Evolutionary conservation across 2,888 invertebrate species (phyloP).

Genomic region (Apantesis nais): DNA sequence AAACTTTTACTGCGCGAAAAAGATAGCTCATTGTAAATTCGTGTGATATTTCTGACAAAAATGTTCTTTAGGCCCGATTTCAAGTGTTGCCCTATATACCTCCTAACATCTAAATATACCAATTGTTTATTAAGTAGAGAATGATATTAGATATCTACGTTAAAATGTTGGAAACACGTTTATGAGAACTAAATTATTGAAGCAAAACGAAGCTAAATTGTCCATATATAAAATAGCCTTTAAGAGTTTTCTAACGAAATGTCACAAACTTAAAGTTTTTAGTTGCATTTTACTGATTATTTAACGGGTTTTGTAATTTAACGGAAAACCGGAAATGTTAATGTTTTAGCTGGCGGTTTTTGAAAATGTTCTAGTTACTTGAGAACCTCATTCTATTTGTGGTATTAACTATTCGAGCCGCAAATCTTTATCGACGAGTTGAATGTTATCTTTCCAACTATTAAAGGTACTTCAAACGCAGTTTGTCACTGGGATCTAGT

Average conservation of each 20-base stretch:
- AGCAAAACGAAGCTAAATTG: neutral
- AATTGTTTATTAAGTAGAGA: neutral
- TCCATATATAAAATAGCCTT: slow-evolving; percentile 16
- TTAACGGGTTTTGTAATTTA: neutral
- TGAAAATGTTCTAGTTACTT: no score
- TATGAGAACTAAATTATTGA: neutral
- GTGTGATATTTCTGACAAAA: no score
- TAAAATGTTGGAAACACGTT: neutral
- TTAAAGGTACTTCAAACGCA: neutral
- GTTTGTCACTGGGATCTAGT: neutral
- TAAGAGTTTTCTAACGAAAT: slow-evolving; percentile 17
- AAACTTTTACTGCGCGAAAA: no score
- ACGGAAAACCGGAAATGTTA: slow-evolving; percentile 9
- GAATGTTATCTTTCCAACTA: neutral
- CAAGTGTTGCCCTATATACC: neutral
- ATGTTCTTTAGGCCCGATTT: neutral
- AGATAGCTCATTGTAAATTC: no score
- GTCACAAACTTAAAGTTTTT: slow-evolving; percentile 35
- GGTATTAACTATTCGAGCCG: neutral
- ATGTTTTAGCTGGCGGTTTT: neutral
- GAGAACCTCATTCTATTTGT: neutral
- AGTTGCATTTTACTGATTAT: neutral
- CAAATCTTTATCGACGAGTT: neutral
- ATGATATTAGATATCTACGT: neutral
- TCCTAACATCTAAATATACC: neutral